Conservation (phyloP, 2,888 invertebrate species). For the Ctenicera cuprea region DNA sequence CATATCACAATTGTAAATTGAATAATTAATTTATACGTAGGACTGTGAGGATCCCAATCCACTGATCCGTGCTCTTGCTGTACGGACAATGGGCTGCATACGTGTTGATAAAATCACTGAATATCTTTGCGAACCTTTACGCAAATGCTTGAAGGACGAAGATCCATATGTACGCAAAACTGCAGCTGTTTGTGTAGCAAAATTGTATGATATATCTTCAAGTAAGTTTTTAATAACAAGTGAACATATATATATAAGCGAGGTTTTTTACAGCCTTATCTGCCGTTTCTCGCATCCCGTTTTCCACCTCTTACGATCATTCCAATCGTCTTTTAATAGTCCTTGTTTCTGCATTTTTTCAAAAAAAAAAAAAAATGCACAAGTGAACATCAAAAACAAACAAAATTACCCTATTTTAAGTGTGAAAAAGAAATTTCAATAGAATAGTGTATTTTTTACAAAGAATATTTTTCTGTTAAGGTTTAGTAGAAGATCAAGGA, state of each 20-base stretch:
- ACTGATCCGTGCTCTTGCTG: slow-evolving; percentile 97
- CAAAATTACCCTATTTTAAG: no score
- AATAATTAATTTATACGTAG: slow-evolving; percentile 72
- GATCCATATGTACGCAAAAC: slow-evolving; percentile 99
- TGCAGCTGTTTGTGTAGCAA: slow-evolving; percentile 99
- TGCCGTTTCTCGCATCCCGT: no score
- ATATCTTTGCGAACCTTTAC: slow-evolving; percentile 97
- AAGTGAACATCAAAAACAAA: neutral
- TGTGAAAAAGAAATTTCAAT: no score
- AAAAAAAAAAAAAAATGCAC: no score
- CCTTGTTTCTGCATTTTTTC: no score
- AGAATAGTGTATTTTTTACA: no score
- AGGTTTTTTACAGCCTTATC: no score
- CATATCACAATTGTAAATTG: neutral
- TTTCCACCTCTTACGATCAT: no score
- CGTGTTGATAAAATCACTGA: slow-evolving; percentile 99
- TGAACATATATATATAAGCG: no score
- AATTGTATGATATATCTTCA: slow-evolving; percentile 95
- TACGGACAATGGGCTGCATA: slow-evolving; percentile 99
- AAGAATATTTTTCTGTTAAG: slow-evolving; percentile 54
- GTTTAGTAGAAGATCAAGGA: slow-evolving; percentile 86
- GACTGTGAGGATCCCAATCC: slow-evolving; percentile 99
- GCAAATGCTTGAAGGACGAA: slow-evolving; percentile 96
- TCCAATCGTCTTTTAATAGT: no score
- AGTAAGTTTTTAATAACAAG: slow-evolving; percentile 71